Evolutionary conservation across 2,888 invertebrate species (phyloP).

Genomic region (Eucera pruinosa): DNA sequence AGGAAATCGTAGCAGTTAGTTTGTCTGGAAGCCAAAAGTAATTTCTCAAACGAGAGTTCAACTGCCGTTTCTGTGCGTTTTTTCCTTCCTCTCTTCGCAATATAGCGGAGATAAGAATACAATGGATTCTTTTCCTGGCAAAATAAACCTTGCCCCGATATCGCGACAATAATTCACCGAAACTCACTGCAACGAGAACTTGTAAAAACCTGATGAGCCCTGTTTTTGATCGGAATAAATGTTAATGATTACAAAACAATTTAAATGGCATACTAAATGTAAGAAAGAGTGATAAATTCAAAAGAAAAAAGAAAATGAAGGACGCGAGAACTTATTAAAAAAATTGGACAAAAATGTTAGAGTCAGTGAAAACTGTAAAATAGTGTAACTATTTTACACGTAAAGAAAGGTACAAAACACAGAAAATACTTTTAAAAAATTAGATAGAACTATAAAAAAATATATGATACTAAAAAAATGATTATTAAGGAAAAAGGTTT

Average conservation of each 20-base stretch:
- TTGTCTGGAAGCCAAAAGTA: conserved; percentile 25
- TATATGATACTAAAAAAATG: no score
- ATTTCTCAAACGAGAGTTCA: conserved; percentile 38
- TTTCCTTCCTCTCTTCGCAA: background rate
- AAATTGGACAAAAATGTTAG: no score
- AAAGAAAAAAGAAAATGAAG: no score
- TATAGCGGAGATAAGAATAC: conserved; percentile 19
- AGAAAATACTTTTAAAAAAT: no score
- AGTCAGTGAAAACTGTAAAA: no score
- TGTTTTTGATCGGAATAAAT: background rate
- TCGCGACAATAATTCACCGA: background rate
- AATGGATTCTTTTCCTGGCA: conserved; percentile 9
- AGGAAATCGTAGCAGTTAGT: conserved; percentile 7
- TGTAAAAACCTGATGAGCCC: background rate
- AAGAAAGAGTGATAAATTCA: no score
- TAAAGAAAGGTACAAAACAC: no score
- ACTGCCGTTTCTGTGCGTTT: background rate
- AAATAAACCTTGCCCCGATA: conserved; percentile 23
- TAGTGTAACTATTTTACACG: no score
- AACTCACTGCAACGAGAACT: background rate
- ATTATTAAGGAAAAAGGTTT: background rate
- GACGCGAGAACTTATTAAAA: no score
- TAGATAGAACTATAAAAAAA: no score
- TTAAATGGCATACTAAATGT: no score
- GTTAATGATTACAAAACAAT: no score